These are phyloP conservation scores for Rhodeus uyekii DNA, from an alignment of 2,797 vertebrate species.

Conservation along the genomic window DNA sequence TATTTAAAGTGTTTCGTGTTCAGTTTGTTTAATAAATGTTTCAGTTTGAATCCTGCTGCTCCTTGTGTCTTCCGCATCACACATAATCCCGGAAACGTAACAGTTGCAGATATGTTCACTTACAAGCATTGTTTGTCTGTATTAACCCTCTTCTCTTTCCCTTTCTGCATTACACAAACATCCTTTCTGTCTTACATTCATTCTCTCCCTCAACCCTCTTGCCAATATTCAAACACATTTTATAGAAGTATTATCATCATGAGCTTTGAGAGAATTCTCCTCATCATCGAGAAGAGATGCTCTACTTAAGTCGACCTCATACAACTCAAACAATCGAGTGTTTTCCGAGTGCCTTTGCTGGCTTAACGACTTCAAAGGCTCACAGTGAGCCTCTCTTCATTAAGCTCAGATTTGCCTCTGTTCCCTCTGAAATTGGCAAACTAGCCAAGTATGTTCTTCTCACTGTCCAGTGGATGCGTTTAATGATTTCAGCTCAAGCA, in stretches of 20 bases:
- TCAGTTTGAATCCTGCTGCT: too few relatives aligned
- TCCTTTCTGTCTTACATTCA: neutral
- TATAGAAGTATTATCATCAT: constrained; percentile 17
- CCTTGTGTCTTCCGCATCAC: too few relatives aligned
- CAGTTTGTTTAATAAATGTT: too few relatives aligned
- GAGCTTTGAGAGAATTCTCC: constrained; percentile 34
- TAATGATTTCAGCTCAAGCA: constrained; percentile 40
- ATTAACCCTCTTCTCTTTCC: neutral
- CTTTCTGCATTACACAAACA: neutral
- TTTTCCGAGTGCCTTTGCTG: constrained; percentile 36
- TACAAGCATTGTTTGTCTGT: neutral
- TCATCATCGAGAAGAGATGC: constrained; percentile 28
- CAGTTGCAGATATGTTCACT: neutral
- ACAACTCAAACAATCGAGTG: constrained; percentile 39
- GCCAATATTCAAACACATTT: neutral
- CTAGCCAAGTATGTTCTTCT: constrained; percentile 37
- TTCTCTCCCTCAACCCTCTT: neutral
- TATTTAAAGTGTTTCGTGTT: too few relatives aligned
- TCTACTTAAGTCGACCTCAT: constrained; percentile 34
- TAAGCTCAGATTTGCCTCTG: constrained; percentile 44
- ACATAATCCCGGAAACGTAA: too few relatives aligned
- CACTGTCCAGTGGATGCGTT: constrained; percentile 38
- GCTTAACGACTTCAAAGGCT: constrained; percentile 47
- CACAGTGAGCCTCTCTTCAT: constrained; percentile 46
- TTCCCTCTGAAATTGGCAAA: constrained; percentile 47